Conservation (phyloP, 53 echinoderm and acorn worm genomes). For the Patiria pectinifera region DNA sequence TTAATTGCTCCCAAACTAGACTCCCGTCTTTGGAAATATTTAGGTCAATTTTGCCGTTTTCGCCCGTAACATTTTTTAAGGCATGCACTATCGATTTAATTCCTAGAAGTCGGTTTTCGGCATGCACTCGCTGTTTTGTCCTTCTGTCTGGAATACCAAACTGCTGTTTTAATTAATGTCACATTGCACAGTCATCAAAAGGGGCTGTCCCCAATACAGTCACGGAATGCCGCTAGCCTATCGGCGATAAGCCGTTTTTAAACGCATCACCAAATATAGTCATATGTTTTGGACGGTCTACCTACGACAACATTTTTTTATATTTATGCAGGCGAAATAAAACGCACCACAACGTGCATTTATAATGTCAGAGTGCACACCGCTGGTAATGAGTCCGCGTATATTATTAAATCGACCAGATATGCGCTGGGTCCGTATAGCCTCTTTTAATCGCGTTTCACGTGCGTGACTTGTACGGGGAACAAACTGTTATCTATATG, state of each 20-base stretch:
- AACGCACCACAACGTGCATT: not conserved
- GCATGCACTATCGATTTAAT: no score
- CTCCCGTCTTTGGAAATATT: no score
- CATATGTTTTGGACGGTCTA: not conserved
- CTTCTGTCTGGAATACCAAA: not conserved
- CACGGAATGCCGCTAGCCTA: not conserved
- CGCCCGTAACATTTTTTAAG: no score
- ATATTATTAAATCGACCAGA: slow-evolving; percentile 27
- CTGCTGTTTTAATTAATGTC: not conserved
- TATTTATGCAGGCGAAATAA: not conserved
- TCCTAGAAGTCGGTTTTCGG: no score
- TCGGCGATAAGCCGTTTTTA: not conserved
- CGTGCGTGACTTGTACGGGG: slow-evolving; percentile 53
- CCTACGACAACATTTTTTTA: not conserved
- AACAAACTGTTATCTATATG: slow-evolving; percentile 33
- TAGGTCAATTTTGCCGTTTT: no score
- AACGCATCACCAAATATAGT: slow-evolving; percentile 58
- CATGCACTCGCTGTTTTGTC: not conserved
- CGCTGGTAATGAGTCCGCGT: not conserved
- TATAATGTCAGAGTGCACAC: slow-evolving; percentile 26
- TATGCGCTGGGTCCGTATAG: not conserved
- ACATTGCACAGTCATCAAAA: not conserved
- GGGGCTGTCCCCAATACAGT: not conserved
- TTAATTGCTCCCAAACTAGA: no score
- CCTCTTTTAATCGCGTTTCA: slow-evolving; percentile 42